Base-by-base conservation (phyloP, 2,797 vertebrate genomes). In the Pseudomugil tenellus region DNA sequence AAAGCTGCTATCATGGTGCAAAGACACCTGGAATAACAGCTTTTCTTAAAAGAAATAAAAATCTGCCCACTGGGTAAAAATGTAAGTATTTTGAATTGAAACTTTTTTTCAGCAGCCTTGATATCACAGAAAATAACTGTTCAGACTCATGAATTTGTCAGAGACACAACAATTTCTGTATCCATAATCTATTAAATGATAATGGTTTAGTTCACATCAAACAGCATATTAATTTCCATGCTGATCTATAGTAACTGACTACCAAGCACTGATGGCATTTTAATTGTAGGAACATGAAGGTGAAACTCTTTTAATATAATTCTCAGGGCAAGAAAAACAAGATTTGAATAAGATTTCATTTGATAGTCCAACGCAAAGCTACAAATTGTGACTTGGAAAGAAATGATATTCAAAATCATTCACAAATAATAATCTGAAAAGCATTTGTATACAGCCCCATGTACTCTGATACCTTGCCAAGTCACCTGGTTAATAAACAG, bases 1-100 rank as follows among this genome's bases (percentile, higher is more conserved):
- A 37, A 59, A 68, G 58, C 58, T 59, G 14, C n/a, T 59, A 23
- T 34, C 56, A 59, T 23, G 26, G 10, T n/a, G 37, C n/a, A 59
- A 43, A 53, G 48, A 58, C 26, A 37, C 23, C 34, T 31, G 12
- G 65, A 29, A 48, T 1, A 67, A 51, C 14, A 58, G 14, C 12
- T 31, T 39, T 52, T 34, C 26, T 41, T 4, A 59, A 41, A 25
- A 26, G 32, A 59, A 41, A 37, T 11, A 9, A 52, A 39, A 68
- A 59, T 32, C 14, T 31, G 10, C 14, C 28, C 35, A 58, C 32
- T 23, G 19, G 41, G 41, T 19, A n/a, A 43, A 43, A 43, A 43
- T 1, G 9, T 9, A n/a, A n/a, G 41, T 23, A 21, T 35, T 21
- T 35, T 32, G 32, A 56, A 43, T 54, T 23, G 26, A 31, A 37